Evolutionary conservation across 1,140 invertebrate species (phyloP).

Genomic region (Drosophila sturtevanti): DNA sequence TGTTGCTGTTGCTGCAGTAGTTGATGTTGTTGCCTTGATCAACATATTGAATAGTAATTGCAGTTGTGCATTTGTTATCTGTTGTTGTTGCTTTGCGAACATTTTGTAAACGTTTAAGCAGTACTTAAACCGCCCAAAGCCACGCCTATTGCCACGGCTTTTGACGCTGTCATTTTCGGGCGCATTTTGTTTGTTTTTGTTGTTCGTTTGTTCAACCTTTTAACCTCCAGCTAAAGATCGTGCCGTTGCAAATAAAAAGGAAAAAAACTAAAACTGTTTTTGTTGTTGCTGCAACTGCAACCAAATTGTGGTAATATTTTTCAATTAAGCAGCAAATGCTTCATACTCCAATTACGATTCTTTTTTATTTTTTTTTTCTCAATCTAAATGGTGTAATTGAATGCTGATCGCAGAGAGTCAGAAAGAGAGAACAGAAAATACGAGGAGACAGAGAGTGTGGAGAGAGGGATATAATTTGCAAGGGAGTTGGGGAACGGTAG

Average conservation of each 20-base stretch:
- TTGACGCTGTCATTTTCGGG: slow-evolving; percentile 30
- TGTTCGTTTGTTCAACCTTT: slow-evolving; percentile 44
- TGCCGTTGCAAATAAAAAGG: slow-evolving; percentile 10
- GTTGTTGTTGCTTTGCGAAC: slow-evolving; percentile 5
- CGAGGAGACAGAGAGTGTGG: neutral
- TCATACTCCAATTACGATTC: slow-evolving; percentile 54
- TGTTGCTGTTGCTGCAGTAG: slow-evolving; percentile 5
- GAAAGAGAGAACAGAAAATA: slow-evolving; percentile 9
- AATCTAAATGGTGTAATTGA: slow-evolving; percentile 20
- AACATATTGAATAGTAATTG: slow-evolving; percentile 46
- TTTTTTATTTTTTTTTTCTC: neutral
- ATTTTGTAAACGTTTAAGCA: slow-evolving; percentile 38
- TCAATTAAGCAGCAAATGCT: slow-evolving; percentile 56
- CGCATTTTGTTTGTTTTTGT: slow-evolving; percentile 48
- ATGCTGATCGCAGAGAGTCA: slow-evolving; percentile 20
- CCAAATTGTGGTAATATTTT: slow-evolving; percentile 57
- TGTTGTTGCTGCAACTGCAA: slow-evolving; percentile 7
- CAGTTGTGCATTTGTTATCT: slow-evolving; percentile 26
- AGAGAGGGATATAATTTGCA: slow-evolving; percentile 27
- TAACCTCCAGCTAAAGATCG: slow-evolving; percentile 48
- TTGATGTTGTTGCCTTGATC: neutral
- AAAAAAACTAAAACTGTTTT: too few species aligned
- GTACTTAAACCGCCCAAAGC: slow-evolving; percentile 50
- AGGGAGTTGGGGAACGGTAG: slow-evolving; percentile 6
- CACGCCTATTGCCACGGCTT: slow-evolving; percentile 32